Evolutionary conservation across 2,113 vertebrate genomes (phyloP).

Genomic region (Pterocles gutturalis): DNA sequence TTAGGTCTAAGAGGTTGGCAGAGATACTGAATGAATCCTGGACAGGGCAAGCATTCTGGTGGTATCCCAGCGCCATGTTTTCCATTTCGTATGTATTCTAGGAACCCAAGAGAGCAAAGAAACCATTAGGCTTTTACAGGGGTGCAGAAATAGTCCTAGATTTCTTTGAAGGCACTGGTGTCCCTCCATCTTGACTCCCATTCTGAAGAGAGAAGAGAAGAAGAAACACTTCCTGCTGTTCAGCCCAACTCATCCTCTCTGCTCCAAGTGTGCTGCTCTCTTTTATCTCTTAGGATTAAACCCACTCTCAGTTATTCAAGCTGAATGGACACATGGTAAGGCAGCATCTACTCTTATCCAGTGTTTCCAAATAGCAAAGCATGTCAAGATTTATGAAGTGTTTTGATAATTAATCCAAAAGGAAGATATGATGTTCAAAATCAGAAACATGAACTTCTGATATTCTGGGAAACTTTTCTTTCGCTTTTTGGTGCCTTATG

Average conservation of each 20-base stretch:
- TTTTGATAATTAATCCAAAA: neutral
- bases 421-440: neutral
- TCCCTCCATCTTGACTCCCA: neutral
- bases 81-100: neutral
- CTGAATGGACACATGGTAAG: neutral
- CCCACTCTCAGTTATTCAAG: neutral
- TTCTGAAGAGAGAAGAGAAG: neutral
- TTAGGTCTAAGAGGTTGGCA: constrained; percentile 10
- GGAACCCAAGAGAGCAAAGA: neutral
- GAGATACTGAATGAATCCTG: neutral
- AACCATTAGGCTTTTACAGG: neutral
- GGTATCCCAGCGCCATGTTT: neutral
- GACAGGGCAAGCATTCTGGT: neutral
- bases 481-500: neutral
- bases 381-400: neutral
- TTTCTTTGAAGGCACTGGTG: neutral
- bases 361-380: neutral
- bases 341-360: neutral
- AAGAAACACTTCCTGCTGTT: neutral
- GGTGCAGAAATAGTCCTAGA: neutral
- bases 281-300: neutral
- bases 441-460: neutral
- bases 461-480: neutral
- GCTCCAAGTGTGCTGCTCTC: neutral
- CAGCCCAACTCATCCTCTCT: neutral